Evolutionary conservation across 2,888 invertebrate genomes (phyloP), one percentile per base, ranked within the genome.

Genomic region (Stenotaenia linearis): DNA sequence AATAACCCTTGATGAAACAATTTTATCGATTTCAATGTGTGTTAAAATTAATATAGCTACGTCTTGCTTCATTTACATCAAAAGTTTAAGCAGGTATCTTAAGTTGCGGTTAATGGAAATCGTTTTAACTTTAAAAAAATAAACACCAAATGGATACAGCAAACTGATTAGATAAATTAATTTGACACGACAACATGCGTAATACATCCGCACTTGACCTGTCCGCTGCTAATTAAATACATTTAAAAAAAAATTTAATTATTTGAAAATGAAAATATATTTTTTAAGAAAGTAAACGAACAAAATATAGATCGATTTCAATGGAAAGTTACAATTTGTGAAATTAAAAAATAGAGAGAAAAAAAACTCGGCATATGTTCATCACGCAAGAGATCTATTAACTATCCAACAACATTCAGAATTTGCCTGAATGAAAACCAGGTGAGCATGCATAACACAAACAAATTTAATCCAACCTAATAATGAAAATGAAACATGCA

Each of bases 391-490:
- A 61, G 61, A 61, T 61, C 61, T 61, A 61, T 61, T 61, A 61
- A 61, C 25, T 61, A 61, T 61, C 28, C 61, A 61, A 25, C 25
- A 23, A 28, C 61, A 61, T 25, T 9, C 6, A 61, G 15, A 61
- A 61, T 25, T 61, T 25, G 28, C 25, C 15, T 61, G 61, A 61
- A 61, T 61, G 45, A 61, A 61, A 61, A 61, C 61, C 61, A 61
- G 61, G 61, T 61, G 25, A 61, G 61, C 61, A 61, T 61, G 61
- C 61, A 61, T 61, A 25, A 61, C 28, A 25, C 61, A 61, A 61
- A 61, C 61, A 61, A 61, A 61, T 61, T 61, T 61, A 61, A 61
- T 61, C 61, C 61, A 61, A 15, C 10, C 61, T 61, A 61, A 61
- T 61, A 23, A 61, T 61, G 61, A 23, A 61, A 61, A 25, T 61